Evolutionary conservation across 92 coral and sea anemone species (phyloP).

Genomic region (Paragorgia papillata): DNA sequence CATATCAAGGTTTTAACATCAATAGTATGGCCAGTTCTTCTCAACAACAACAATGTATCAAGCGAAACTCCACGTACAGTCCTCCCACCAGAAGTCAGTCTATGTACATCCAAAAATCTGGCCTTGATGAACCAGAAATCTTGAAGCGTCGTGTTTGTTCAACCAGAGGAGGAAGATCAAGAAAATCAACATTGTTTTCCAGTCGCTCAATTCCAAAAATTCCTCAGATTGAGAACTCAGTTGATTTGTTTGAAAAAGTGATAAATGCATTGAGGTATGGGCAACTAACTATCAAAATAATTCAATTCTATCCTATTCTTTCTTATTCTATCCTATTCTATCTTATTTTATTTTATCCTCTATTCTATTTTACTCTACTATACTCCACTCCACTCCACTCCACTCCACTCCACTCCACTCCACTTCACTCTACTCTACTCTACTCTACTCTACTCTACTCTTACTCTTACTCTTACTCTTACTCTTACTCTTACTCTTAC

Average conservation of each 20-base stretch:
- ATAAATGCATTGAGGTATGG: conserved; percentile 18
- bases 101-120: conserved; percentile 19
- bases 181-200: conserved; percentile 35
- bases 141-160: conserved; percentile 23
- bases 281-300: too few relatives aligned
- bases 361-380: too few relatives aligned
- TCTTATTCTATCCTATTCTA: too few relatives aligned
- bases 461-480: too few relatives aligned
- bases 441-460: too few relatives aligned
- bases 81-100: conserved; percentile 33
- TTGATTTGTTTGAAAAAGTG: conserved; percentile 34
- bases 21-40: neutral
- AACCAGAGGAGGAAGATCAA: conserved; percentile 16
- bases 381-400: too few relatives aligned
- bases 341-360: too few relatives aligned
- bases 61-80: conserved; percentile 4
- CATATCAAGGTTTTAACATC: neutral
- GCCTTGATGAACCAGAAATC: conserved; percentile 34
- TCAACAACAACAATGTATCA: conserved; percentile 5
- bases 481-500: too few relatives aligned
- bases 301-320: too few relatives aligned
- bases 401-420: too few relatives aligned
- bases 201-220: conserved; percentile 32
- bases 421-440: too few relatives aligned
- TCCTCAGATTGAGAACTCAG: conserved; percentile 37